Percentiles rank a stretch among this genome's conserved stretches.
phyloP scores from a whole-genome alignment of 2,797 vertebrate species.

The Prionace glauca region DNA sequence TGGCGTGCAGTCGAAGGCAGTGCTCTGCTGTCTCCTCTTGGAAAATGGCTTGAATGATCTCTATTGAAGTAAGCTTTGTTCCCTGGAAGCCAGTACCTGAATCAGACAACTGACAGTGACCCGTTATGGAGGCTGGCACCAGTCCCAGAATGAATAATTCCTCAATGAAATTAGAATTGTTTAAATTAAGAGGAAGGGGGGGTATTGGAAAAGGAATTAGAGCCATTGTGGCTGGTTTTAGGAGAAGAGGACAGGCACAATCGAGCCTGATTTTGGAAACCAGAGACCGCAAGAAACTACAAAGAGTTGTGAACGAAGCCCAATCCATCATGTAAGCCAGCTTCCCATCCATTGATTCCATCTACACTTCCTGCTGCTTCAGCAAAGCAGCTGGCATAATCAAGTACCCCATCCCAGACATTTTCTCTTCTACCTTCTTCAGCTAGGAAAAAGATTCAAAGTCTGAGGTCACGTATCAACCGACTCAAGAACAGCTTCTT shows the following conservation, averaged over 20 bases:
- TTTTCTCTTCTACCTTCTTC: too few species aligned
- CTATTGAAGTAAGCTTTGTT: conserved; percentile 16
- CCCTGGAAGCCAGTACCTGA: conserved; percentile 33
- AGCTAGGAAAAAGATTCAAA: too few species aligned
- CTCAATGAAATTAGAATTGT: conserved; percentile 28
- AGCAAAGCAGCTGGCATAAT: too few species aligned
- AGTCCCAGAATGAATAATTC: conserved; percentile 20
- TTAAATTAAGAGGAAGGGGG: neutral
- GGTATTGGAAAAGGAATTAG: neutral
- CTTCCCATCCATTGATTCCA: too few species aligned
- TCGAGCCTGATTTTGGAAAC: neutral
- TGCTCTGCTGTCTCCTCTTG: neutral
- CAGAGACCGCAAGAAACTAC: too few species aligned
- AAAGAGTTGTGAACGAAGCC: too few species aligned
- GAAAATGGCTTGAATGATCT: conserved; percentile 13
- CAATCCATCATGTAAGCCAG: too few species aligned
- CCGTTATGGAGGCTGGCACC: conserved; percentile 3
- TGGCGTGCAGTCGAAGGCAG: neutral
- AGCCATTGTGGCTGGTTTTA: neutral
- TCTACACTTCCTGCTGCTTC: too few species aligned
- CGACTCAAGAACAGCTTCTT: too few species aligned
- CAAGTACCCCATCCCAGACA: too few species aligned
- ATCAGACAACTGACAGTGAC: conserved; percentile 29
- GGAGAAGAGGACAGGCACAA: neutral
- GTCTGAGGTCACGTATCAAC: too few species aligned